Evolutionary conservation across 1,140 invertebrate species (phyloP).

Genomic region (Hylaeus volcanicus): DNA sequence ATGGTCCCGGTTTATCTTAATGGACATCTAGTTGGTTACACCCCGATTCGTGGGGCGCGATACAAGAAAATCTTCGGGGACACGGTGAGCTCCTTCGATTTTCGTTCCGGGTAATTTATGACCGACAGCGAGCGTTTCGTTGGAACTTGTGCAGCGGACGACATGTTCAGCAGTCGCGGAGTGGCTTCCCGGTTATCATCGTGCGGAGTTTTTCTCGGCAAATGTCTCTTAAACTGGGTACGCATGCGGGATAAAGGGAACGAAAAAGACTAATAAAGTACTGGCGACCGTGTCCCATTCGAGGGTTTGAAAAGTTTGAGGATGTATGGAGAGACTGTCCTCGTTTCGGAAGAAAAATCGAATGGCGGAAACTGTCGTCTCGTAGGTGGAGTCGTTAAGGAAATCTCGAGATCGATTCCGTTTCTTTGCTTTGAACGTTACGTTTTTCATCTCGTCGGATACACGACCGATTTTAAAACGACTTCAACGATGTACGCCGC

Average conservation of each 20-base stretch:
- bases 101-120: conserved; percentile 10
- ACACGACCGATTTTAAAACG: too few relatives aligned
- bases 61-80: conserved; percentile 9
- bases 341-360: not conserved
- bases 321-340: not conserved
- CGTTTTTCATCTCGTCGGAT: not conserved
- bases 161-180: not conserved
- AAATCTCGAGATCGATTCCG: not conserved
- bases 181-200: not conserved
- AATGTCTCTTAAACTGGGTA: not conserved
- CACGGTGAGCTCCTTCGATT: not conserved
- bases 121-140: not conserved
- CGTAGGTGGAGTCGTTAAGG: not conserved
- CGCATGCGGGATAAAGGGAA: not conserved
- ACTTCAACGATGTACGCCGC: too few relatives aligned
- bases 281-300: not conserved
- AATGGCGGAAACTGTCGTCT: not conserved
- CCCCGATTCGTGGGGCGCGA: not conserved
- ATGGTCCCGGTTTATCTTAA: conserved; percentile 65
- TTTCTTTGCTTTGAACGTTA: not conserved
- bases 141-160: not conserved
- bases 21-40: conserved; percentile 61
- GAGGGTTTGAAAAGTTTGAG: not conserved
- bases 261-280: not conserved
- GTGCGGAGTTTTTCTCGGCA: not conserved